Percentiles rank a stretch among this genome's conserved stretches.
These are phyloP conservation scores for Anguilla japonica DNA, from an alignment of 2,113 vertebrate species.

Conservation along the genomic window DNA sequence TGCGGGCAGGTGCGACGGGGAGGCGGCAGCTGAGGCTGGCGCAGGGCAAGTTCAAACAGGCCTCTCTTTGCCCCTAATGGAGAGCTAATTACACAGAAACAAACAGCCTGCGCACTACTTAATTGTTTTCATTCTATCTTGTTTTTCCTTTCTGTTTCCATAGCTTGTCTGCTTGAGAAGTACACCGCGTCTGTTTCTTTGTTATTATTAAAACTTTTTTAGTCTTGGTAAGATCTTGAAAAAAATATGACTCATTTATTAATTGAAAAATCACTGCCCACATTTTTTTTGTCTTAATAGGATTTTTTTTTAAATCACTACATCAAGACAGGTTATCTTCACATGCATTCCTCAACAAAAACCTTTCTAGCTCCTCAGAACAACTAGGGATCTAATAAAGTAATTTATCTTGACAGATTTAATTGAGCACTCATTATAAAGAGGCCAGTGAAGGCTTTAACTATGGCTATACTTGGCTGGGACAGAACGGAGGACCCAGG, in stretches of 20 bases:
- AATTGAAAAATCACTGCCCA: too few relatives aligned
- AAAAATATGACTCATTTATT: background rate
- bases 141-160: slow-evolving; percentile 21
- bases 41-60: slow-evolving; percentile 13
- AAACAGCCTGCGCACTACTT: background rate
- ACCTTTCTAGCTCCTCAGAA: background rate
- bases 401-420: background rate
- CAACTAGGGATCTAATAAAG: background rate
- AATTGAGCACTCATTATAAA: slow-evolving; percentile 1
- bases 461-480: background rate
- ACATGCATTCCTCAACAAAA: background rate
- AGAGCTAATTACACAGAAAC: slow-evolving; percentile 24
- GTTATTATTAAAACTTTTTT: background rate
- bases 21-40: slow-evolving; percentile 5
- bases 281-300: background rate
- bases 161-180: slow-evolving; percentile 5
- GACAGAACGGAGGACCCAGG: background rate
- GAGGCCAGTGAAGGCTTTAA: background rate
- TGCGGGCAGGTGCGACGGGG: slow-evolving; percentile 14
- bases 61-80: slow-evolving; percentile 28
- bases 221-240: background rate
- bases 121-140: background rate
- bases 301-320: background rate
- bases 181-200: background rate
- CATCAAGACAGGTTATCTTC: background rate